Evolutionary conservation across 23 tunicate genomes (phyloP).

Genomic region (Styela plicata): DNA sequence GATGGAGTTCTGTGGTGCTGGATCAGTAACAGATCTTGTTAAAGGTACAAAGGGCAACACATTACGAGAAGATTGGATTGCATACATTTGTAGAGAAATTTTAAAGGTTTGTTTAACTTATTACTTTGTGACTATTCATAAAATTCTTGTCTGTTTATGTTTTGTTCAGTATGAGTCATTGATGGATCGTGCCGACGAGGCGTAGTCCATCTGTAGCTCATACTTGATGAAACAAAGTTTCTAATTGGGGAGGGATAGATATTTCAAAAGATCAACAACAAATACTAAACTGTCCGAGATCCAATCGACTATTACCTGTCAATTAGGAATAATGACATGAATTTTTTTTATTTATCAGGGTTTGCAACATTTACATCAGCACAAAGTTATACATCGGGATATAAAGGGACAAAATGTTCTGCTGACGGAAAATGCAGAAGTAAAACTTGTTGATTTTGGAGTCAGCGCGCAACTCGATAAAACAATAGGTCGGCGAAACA

Average conservation of each 20-base stretch:
- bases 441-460: constrained; percentile 97
- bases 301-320: background rate
- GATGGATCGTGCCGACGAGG: no score
- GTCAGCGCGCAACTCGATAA: constrained; percentile 98
- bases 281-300: no score
- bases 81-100: constrained; percentile 96
- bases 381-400: constrained; percentile 98
- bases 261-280: no score
- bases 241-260: no score
- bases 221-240: no score
- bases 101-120: constrained; percentile 64
- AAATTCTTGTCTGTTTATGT: no score
- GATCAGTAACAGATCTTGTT: constrained; percentile 97
- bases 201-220: no score
- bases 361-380: constrained; percentile 93
- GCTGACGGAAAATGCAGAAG: constrained; percentile 97
- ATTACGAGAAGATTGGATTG: constrained; percentile 97
- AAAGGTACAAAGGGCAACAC: constrained; percentile 89
- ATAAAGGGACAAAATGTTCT: constrained; percentile 99
- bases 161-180: no score
- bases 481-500: constrained; percentile 92
- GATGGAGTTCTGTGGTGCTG: constrained; percentile 99
- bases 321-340: background rate
- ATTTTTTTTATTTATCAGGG: constrained; percentile 49
- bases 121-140: no score